Evolutionary conservation across 2,888 invertebrate species (phyloP).

Genomic region (Lutraria lutraria): DNA sequence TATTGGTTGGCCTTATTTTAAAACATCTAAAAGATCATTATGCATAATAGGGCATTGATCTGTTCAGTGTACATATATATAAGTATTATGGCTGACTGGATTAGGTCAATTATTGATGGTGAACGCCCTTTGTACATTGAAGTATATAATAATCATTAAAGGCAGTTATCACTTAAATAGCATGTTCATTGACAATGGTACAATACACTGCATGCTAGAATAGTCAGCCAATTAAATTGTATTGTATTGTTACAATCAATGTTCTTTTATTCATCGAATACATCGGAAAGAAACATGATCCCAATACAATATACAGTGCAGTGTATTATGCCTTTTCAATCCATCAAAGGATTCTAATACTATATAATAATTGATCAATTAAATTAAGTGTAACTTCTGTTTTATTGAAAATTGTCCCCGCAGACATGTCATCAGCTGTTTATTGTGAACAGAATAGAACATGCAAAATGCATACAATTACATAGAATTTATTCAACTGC

Average conservation of each 20-base stretch:
- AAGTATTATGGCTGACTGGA: no score
- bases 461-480: no score
- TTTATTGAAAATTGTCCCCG: slow-evolving; percentile 16
- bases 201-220: not conserved
- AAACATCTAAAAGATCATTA: no score
- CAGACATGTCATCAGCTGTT: not conserved
- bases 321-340: not conserved
- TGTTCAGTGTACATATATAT: no score
- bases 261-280: not conserved
- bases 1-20: no score
- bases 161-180: not conserved
- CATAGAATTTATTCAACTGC: no score
- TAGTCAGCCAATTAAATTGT: not conserved
- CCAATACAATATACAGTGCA: not conserved
- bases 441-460: not conserved
- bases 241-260: not conserved
- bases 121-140: not conserved
- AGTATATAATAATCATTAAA: not conserved
- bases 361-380: not conserved
- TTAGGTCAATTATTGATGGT: not conserved
- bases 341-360: not conserved
- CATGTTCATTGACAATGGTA: not conserved
- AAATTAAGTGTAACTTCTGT: not conserved
- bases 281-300: not conserved
- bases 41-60: no score